Conservation (phyloP, 2,888 invertebrate genomes). For the Pemphredon lugubris region DNA sequence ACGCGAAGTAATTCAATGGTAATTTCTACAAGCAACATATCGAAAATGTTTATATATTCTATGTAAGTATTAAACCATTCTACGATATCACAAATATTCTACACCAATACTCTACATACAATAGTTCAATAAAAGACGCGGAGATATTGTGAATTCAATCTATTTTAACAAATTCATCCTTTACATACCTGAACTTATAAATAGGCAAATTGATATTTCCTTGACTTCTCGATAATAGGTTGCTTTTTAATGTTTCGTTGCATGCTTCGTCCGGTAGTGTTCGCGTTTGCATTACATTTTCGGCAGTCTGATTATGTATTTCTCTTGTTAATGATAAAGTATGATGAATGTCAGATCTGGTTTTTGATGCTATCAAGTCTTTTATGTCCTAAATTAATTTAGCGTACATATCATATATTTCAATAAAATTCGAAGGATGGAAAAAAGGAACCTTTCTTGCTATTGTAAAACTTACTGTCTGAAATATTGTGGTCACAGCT, state of each 20-base stretch:
- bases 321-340: neutral
- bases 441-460: neutral
- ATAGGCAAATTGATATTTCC: constrained; percentile 75
- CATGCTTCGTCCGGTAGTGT: too few species aligned
- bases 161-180: too few species aligned
- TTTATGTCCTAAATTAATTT: constrained; percentile 32
- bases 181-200: constrained; percentile 77
- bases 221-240: too few species aligned
- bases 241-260: rapidly evolving
- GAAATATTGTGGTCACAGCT: constrained; percentile 81
- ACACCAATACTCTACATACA: too few species aligned
- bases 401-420: neutral
- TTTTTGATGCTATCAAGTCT: neutral
- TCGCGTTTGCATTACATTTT: neutral
- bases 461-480: constrained; percentile 75
- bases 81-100: too few species aligned
- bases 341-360: neutral
- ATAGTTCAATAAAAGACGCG: too few species aligned
- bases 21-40: too few species aligned
- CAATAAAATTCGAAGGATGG: neutral
- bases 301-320: neutral
- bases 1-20: too few species aligned
- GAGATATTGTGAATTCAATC: too few species aligned
- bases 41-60: too few species aligned
- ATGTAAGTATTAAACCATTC: too few species aligned